These are phyloP conservation scores for Tenthredo distinguenda DNA, from an alignment of 2,888 invertebrate genomes.

Conservation along the genomic window DNA sequence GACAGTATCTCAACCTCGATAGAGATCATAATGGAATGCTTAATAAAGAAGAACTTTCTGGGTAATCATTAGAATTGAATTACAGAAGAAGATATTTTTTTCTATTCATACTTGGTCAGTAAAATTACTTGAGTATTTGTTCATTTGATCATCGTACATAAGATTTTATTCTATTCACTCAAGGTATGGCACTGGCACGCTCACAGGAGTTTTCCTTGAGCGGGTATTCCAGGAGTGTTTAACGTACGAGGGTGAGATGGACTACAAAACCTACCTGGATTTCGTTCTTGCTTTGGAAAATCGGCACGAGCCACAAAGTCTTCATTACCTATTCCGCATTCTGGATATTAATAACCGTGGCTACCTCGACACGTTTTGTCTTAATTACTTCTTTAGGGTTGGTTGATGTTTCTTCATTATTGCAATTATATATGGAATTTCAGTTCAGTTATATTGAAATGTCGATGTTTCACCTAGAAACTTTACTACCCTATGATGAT, in stretches of 20 bases:
- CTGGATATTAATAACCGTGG: constrained; percentile 94
- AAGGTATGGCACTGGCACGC: constrained; percentile 93
- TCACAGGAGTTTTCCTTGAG: constrained; percentile 94
- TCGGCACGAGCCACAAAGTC: constrained; percentile 92
- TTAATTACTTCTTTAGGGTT: constrained; percentile 95
- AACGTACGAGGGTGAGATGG: constrained; percentile 97
- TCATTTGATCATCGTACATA: not conserved
- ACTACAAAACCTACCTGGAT: constrained; percentile 97
- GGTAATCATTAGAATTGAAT: constrained; percentile 78
- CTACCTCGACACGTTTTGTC: constrained; percentile 92
- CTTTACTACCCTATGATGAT: not conserved
- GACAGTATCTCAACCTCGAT: constrained; percentile 96
- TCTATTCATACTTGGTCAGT: not conserved
- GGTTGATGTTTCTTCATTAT: constrained; percentile 54
- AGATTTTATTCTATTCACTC: constrained; percentile 56
- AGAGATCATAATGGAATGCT: constrained; percentile 98
- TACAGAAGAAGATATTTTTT: not conserved
- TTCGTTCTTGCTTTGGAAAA: constrained; percentile 96
- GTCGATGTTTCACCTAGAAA: not conserved
- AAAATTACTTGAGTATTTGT: not conserved
- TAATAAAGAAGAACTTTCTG: constrained; percentile 92
- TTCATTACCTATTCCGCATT: constrained; percentile 95
- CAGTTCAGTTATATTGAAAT: not conserved
- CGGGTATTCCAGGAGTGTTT: constrained; percentile 97
- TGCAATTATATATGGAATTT: not conserved